A percentile compares a stretch with the other conserved stretches of the same genome.
phyloP scores from a whole-genome alignment of 2,888 invertebrate genomes.

The Danaus chrysippus region DNA sequence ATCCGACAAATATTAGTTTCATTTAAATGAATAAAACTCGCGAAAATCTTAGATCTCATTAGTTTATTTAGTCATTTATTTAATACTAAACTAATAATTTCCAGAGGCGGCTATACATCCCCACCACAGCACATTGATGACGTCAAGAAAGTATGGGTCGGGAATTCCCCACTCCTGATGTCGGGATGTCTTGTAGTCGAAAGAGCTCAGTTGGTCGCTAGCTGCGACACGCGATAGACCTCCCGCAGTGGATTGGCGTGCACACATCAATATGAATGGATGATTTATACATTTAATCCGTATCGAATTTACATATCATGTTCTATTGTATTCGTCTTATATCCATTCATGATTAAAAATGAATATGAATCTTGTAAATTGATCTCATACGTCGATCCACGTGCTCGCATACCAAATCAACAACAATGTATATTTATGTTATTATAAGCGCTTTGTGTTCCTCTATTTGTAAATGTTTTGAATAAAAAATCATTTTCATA shows the following conservation, averaged over 20 bases:
- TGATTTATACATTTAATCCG: too few species aligned
- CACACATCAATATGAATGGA: neutral
- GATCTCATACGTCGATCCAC: conserved; percentile 64
- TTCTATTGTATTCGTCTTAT: neutral
- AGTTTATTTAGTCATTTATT: too few species aligned
- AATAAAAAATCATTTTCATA: conserved; percentile 18
- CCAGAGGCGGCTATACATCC: conserved; percentile 71
- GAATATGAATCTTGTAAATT: conserved; percentile 43
- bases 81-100: neutral
- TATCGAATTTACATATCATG: conserved; percentile 1
- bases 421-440: conserved; percentile 62
- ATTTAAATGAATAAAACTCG: too few species aligned
- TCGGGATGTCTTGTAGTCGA: conserved; percentile 70
- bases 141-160: conserved; percentile 74
- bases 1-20: too few species aligned
- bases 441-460: conserved; percentile 68
- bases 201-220: conserved; percentile 56
- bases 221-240: conserved; percentile 5
- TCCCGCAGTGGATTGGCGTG: conserved; percentile 36
- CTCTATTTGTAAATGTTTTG: conserved; percentile 51
- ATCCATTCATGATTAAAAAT: conserved; percentile 9
- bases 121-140: conserved; percentile 64
- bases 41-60: too few species aligned
- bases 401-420: conserved; percentile 70
- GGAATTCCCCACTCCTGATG: conserved; percentile 60